Evolutionary conservation across 2,888 invertebrate species (phyloP), one percentile per base, ranked within the genome.

Genomic region (Ichneumon xanthorius): DNA sequence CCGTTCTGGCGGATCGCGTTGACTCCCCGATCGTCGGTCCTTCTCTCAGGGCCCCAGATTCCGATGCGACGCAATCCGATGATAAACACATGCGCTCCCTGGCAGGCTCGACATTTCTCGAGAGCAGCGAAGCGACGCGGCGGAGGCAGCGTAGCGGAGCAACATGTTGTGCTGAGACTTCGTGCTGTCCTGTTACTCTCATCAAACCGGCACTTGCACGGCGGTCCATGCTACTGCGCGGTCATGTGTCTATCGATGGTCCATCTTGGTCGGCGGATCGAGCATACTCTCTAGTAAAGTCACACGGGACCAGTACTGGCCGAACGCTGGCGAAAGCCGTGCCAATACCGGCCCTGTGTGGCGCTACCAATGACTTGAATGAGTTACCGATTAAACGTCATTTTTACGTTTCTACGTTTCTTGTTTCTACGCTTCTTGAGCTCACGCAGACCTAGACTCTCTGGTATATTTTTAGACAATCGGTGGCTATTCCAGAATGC

Each of bases 31-130:
- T 77, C 71, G 63, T 79, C 81, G 80, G 75, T 77, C 87, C 86
- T 86, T 88, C 71, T 63, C 67, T 83, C 80, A 82, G 86, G 63
- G 79, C 82, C 72, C 78, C 85, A 81, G 85, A 89, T 88, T 87
- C 86, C 87, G 78, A 71, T 76, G 63, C 67, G 19, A 53, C 68
- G 50, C 40, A 77, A 80, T 22, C 48, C 58, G 4, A 80, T 37
- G 30, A 55, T 76, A 45, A 50, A 19, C 65, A 14, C 53, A 2
- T n/a, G 19, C 53, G n/a, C 30, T n/a, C 37, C 11, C 5, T 33
- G 50, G n/a, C 9, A 16, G 16, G 50, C 3, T 11, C 26, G 68
- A 53, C 70, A 71, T 71, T 71, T 71, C 33, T 71, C 53, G 53
- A 9, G 71, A 33, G 53, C 71, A 53, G 33, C 50, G 30, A 19